A percentile compares a stretch with the other conserved stretches of the same genome.
Conservation (phyloP, 2,113 vertebrate genomes). For the Mandrillus leucophaeus region DNA sequence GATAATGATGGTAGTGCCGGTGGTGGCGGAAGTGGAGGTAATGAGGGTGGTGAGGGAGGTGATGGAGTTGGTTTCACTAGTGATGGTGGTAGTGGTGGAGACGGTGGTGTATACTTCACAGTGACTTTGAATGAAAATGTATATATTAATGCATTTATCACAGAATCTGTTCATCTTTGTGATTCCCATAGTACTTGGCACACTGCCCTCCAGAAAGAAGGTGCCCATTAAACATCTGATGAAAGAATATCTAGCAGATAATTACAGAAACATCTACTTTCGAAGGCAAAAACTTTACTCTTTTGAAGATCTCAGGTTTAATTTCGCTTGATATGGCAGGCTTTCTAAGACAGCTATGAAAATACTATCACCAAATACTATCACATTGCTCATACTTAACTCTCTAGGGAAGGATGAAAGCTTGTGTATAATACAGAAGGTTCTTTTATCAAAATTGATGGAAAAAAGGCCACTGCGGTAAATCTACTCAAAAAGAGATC, state of each 20-base stretch:
- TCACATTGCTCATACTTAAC: not conserved
- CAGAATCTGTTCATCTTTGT: not conserved
- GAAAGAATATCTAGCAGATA: not conserved
- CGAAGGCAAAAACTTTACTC: not conserved
- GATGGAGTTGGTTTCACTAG: no score
- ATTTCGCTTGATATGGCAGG: not conserved
- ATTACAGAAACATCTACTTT: not conserved
- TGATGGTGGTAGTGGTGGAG: not conserved
- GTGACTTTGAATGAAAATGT: not conserved
- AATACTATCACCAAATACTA: not conserved
- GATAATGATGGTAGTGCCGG: not conserved
- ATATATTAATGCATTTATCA: not conserved
- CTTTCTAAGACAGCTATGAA: not conserved
- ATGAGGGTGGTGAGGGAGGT: not conserved
- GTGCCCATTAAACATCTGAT: not conserved
- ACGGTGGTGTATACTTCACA: not conserved
- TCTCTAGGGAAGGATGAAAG: not conserved
- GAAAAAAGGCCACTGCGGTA: not conserved
- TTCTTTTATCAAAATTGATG: not conserved
- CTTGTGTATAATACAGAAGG: not conserved
- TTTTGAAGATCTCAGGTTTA: not conserved
- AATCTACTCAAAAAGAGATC: not conserved
- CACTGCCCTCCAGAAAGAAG: not conserved
- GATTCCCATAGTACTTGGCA: not conserved
- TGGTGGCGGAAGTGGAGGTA: not conserved